These are phyloP conservation scores for Rugalucina vietnamica DNA, from an alignment of 2,888 invertebrate species.

Conservation along the genomic window DNA sequence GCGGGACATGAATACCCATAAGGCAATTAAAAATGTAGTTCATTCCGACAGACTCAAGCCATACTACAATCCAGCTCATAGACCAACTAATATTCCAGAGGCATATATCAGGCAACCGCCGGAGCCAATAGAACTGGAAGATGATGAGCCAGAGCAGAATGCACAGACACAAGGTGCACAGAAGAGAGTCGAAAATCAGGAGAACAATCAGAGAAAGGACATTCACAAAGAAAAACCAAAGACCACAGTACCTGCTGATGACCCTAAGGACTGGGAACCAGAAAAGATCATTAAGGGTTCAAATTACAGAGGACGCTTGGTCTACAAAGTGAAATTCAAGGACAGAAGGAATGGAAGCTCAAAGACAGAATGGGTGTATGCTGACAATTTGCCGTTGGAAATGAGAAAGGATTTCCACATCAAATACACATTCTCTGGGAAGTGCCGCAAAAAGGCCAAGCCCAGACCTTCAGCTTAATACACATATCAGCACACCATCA, in stretches of 20 bases:
- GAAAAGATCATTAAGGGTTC: constrained; percentile 3
- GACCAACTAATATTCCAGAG: constrained; percentile 46
- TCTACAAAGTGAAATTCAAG: not conserved
- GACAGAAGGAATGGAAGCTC: not conserved
- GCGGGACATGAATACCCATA: constrained; percentile 26
- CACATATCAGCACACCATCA: too few species aligned
- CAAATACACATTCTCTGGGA: constrained; percentile 19
- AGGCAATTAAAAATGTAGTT: constrained; percentile 23
- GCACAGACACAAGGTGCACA: too few species aligned
- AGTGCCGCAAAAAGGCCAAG: not conserved
- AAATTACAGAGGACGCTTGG: not conserved
- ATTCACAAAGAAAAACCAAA: not conserved
- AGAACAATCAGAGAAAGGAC: not conserved
- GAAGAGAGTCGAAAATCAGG: too few species aligned
- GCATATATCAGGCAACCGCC: too few species aligned
- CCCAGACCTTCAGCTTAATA: too few species aligned
- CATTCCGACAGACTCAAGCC: constrained; percentile 48
- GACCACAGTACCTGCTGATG: not conserved
- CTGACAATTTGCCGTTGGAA: not conserved
- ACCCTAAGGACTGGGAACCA: not conserved
- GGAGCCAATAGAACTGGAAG: constrained; percentile 3
- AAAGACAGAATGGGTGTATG: not conserved
- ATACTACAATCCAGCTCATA: constrained; percentile 37
- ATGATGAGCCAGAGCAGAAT: not conserved
- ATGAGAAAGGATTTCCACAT: constrained; percentile 15